A percentile compares a stretch with the other conserved stretches of the same genome.
These are phyloP conservation scores for Diadegma fenestrale DNA, from an alignment of 2,888 invertebrate species.

Conservation along the genomic window DNA sequence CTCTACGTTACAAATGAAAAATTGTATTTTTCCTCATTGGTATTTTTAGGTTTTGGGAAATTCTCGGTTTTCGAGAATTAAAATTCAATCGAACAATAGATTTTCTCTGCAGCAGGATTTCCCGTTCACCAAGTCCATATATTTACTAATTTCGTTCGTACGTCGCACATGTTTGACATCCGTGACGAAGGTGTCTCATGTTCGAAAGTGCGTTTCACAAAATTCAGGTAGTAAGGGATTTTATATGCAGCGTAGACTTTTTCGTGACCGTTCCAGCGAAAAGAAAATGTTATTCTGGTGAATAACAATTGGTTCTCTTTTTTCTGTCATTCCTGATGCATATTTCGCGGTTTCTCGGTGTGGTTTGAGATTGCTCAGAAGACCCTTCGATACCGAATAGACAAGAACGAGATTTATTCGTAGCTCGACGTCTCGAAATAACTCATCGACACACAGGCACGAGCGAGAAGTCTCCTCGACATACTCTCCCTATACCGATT, in stretches of 20 bases:
- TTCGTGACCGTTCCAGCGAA: not conserved
- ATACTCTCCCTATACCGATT: slow-evolving; percentile 44
- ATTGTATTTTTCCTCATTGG: not conserved
- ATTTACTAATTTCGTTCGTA: not conserved
- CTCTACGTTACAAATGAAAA: not conserved
- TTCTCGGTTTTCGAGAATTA: too few species aligned
- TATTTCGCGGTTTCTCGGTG: slow-evolving; percentile 26
- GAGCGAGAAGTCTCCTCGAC: slow-evolving; percentile 48
- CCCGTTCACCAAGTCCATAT: not conserved
- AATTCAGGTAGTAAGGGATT: not conserved
- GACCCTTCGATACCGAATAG: slow-evolving; percentile 71
- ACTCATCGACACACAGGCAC: slow-evolving; percentile 65
- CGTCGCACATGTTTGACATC: not conserved
- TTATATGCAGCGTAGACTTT: not conserved
- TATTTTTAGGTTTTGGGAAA: not conserved
- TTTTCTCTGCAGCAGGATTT: too few species aligned
- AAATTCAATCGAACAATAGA: too few species aligned
- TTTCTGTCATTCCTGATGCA: slow-evolving; percentile 10
- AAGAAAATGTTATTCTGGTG: slow-evolving; percentile 5
- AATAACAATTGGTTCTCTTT: not conserved
- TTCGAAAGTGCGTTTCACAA: not conserved
- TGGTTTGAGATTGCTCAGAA: slow-evolving; percentile 35
- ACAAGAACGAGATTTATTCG: slow-evolving; percentile 74
- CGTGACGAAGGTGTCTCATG: not conserved
- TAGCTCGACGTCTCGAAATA: slow-evolving; percentile 73